Evolutionary conservation across 2,797 vertebrate species (phyloP).

Genomic region (Acipenser oxyrinchus): DNA sequence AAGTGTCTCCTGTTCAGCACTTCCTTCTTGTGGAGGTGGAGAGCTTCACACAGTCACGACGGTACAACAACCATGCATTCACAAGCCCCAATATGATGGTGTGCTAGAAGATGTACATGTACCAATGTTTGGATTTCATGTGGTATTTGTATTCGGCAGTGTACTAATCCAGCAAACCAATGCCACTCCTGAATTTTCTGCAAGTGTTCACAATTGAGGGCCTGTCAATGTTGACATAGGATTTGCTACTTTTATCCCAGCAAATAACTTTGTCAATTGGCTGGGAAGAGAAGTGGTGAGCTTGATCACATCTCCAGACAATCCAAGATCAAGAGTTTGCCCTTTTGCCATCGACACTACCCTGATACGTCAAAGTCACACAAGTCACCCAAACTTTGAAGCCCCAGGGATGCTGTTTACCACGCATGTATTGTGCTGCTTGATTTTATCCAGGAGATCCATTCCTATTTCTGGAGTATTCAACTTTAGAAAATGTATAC

Average conservation of each 20-base stretch:
- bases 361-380: constrained; percentile 14
- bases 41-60: constrained; percentile 15
- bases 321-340: constrained; percentile 19
- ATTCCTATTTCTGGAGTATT: too few relatives aligned
- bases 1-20: constrained; percentile 16
- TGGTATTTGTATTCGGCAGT: too few relatives aligned
- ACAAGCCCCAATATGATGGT: not conserved
- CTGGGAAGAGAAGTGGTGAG: constrained; percentile 17
- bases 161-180: too few relatives aligned
- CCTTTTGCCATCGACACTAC: not conserved
- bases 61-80: constrained; percentile 9
- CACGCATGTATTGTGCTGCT: too few relatives aligned
- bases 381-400: not conserved
- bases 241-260: constrained; percentile 16
- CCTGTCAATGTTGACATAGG: constrained; percentile 14
- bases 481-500: too few relatives aligned
- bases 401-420: too few relatives aligned
- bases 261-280: constrained; percentile 10
- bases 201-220: not conserved
- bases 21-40: constrained; percentile 11
- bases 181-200: too few relatives aligned
- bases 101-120: too few relatives aligned
- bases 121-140: too few relatives aligned
- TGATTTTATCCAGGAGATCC: too few relatives aligned
- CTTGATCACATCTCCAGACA: constrained; percentile 19